Conservation (phyloP, 2,113 vertebrate species). For the Apaloderma vittatum region DNA sequence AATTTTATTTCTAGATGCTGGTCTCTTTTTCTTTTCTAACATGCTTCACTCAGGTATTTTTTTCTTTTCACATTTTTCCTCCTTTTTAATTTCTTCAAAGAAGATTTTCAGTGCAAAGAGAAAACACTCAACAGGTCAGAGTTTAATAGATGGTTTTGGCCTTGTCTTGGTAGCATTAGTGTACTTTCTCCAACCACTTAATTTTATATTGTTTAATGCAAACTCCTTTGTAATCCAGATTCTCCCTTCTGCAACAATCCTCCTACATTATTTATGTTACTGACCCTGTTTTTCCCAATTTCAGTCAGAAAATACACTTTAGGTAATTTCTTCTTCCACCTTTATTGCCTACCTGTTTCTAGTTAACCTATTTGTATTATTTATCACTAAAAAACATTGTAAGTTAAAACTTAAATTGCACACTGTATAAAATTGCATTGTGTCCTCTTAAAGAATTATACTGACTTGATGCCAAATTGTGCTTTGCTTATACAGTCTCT, state of each 20-base stretch:
- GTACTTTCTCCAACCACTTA: background rate
- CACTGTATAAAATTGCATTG: background rate
- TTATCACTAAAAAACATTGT: background rate
- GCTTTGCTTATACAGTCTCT: background rate
- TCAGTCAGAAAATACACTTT: background rate
- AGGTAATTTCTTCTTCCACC: background rate
- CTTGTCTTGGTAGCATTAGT: background rate
- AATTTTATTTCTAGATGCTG: background rate
- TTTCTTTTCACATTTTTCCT: background rate
- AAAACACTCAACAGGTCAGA: background rate
- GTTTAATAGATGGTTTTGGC: background rate
- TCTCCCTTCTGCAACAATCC: background rate
- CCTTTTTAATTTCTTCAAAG: background rate
- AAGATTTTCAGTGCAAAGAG: background rate
- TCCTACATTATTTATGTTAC: background rate
- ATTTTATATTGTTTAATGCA: background rate
- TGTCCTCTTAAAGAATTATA: background rate
- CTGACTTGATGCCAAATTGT: background rate
- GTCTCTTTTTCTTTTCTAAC: background rate
- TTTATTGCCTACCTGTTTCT: background rate
- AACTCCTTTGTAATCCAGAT: background rate
- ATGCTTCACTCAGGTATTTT: background rate
- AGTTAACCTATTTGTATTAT: background rate
- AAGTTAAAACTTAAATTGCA: background rate
- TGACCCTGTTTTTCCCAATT: accelerated